Percentiles rank a stretch among this genome's conserved stretches.
Conservation (phyloP, 2,113 vertebrate species). For the Thryonomys swinderianus region DNA sequence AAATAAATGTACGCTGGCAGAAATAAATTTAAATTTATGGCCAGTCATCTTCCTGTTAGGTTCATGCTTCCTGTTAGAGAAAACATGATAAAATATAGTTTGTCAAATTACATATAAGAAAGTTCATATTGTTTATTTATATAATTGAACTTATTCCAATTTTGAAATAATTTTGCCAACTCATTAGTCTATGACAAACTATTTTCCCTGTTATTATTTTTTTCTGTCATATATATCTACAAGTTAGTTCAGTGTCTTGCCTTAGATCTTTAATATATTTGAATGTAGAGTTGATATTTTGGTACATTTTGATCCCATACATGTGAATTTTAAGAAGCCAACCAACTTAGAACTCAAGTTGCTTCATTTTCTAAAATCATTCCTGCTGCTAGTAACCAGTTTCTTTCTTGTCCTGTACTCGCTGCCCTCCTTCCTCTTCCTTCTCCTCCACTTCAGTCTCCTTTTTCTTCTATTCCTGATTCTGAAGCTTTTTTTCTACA, state of each 20-base stretch:
- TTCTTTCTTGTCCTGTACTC: neutral
- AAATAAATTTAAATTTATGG: neutral
- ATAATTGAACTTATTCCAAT: neutral
- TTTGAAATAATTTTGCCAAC: constrained; percentile 8
- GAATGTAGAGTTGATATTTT: neutral
- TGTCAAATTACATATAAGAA: neutral
- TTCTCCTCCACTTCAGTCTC: neutral
- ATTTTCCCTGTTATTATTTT: neutral
- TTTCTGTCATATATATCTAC: neutral
- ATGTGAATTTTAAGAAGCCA: neutral
- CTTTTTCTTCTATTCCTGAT: neutral
- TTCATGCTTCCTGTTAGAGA: neutral
- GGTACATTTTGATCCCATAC: neutral
- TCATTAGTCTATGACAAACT: neutral
- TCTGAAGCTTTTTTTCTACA: neutral
- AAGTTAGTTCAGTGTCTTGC: neutral
- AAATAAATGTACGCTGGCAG: neutral
- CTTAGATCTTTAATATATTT: neutral
- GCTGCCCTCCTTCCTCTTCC: neutral
- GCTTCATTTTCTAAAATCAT: neutral
- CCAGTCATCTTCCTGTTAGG: neutral
- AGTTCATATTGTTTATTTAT: neutral
- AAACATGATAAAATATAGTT: neutral
- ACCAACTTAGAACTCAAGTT: neutral
- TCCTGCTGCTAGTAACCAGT: neutral